Base-by-base conservation (phyloP, 2,113 vertebrate species). In the Pygoscelis adeliae region DNA sequence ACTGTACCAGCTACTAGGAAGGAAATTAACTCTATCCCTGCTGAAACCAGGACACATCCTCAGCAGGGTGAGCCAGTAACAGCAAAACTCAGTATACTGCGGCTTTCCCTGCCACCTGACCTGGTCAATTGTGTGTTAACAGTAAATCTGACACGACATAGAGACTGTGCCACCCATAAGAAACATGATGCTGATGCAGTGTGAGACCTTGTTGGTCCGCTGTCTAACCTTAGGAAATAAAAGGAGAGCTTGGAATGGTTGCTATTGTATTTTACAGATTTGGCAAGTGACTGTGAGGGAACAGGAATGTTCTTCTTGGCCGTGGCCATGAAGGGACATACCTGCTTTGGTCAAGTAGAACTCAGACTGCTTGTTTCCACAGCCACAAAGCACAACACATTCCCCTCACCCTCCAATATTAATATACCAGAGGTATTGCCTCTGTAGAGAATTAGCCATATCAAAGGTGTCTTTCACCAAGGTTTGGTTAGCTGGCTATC, bases 291-390 rank as follows among this genome's bases (percentile, higher is more conserved):
- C 15, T 59, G 15, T 13, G 34, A 19, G 21, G 40, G 11, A 32
- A 20, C 7, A 25, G 36, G 14, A 30, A 17, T 34, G 23, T 38
- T 70, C 5, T 47, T 56, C 58, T 32, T 82, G 29, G 16, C 40
- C 3, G 0, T 56, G 65, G 34, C 36, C 0, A 0, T 52, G 52
- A 44, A 32, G 34, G 40, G 42, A 29, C 15, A 17, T 14, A 47
- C 2, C 15, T 90, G 34, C 69, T 63, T 56, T 74, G 49, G 15
- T 56, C 18, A 26, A 18, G 18, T 44, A 69, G 53, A 70, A 12
- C 27, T 80, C 16, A 3, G 19, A 2, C 49, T 58, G 14, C 16
- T 70, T 30, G 8, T 73, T 81, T 53, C 52, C 30, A 30, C 55
- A 53, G 40, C 26, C 50, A 21, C 16, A 30, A 83, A 86, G 67